A percentile compares a stretch with the other conserved stretches of the same genome.
Evolutionary conservation across 2,113 vertebrate species (phyloP).

Genomic region (Crotalus tigris): DNA sequence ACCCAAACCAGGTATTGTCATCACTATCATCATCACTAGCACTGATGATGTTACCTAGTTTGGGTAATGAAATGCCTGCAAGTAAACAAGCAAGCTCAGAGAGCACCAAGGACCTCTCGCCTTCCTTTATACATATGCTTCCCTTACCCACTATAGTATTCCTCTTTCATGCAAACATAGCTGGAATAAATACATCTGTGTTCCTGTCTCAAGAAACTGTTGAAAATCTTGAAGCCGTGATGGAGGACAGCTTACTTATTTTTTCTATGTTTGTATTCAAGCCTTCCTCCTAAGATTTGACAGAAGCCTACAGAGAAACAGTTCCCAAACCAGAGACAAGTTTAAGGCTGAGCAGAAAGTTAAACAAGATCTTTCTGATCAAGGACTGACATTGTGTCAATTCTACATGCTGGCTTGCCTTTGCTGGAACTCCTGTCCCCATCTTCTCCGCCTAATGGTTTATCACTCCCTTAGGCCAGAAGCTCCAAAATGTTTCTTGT

Average conservation of each 20-base stretch:
- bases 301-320: neutral
- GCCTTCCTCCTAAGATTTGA: neutral
- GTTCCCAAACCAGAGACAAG: neutral
- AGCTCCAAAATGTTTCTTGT: neutral
- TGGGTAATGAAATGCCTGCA: too few species aligned
- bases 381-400: neutral
- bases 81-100: too few species aligned
- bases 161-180: neutral
- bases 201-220: neutral
- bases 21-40: too few species aligned
- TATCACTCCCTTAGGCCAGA: neutral
- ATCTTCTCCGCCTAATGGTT: neutral
- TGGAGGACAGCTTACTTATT: neutral
- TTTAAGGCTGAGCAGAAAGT: neutral
- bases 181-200: neutral
- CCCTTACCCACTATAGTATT: neutral
- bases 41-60: too few species aligned
- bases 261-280: neutral
- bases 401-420: neutral
- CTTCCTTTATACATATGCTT: neutral
- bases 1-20: too few species aligned
- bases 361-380: neutral
- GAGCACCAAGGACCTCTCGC: too few species aligned
- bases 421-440: neutral
- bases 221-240: neutral